A percentile compares a stretch with the other conserved stretches of the same genome.
phyloP scores from a whole-genome alignment of 2,113 vertebrate genomes.

The Danio rerio region GRCz12tu NC_133180.1:35789501-35790000 shows the following conservation, averaged over 20 bases:
- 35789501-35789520: background rate
- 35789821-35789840: background rate
- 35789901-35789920: constrained; percentile 5
- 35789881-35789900: constrained; percentile 23
- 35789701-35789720: constrained; percentile 1
- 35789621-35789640: constrained; percentile 68
- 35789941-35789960: constrained; percentile 5
- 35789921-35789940: constrained; percentile 44
- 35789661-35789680: constrained; percentile 32
- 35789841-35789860: background rate
- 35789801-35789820: background rate
- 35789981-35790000: constrained; percentile 35
- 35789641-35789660: constrained; percentile 49
- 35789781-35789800: constrained; percentile 17
- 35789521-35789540: background rate
- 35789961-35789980: constrained; percentile 26
- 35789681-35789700: background rate
- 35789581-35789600: constrained; percentile 61
- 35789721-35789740: background rate
- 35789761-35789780: constrained; percentile 6
- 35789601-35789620: constrained; percentile 62
- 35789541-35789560: constrained; percentile 20
- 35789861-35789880: background rate
- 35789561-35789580: constrained; percentile 22
- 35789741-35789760: constrained; percentile 8